Evolutionary conservation across 2,888 invertebrate species (phyloP), one percentile per base, ranked within the genome.

Genomic region (Gastrophysa polygoni): DNA sequence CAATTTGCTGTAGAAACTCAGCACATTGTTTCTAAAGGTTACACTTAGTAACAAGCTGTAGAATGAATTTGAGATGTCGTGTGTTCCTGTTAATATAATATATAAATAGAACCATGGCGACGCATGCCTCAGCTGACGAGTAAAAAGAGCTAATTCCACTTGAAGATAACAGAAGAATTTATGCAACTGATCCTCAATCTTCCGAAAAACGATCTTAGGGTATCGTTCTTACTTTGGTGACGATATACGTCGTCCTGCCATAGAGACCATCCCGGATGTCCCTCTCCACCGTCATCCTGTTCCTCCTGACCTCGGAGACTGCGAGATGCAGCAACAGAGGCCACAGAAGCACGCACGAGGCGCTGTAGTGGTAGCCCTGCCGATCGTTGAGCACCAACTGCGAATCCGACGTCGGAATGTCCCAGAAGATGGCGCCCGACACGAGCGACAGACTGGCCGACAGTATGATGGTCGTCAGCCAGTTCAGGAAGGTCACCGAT

Each of bases 371-470:
- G 78, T 91, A 94, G n/a, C 95, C 95, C 61, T 62, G 66, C 60
- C 96, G 85, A 78, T 92, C 92, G 78, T 91, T 90, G 72, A 91
- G 85, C 43, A 86, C 85, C 52, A 92, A 77, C 82, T 91, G 88
- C 1, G 89, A 84, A 79, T 93, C 93, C 2, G 90, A 88, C 34
- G 89, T 84, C 0, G 93, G 91, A 3, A 95, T 86, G 77, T 95
- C 93, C 94, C 95, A 95, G 81, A 93, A 96, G 71, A 95, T 89
- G 69, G 92, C 90, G 43, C 96, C 96, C 29, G 93, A 87, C 68
- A 92, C 84, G 56, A 96, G 85, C 2, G 96, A 95, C 76, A 96
- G 85, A 66, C 92, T 85, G 1, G 91, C 92, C 0, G 95, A 90
- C 14, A 93, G 85, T 17, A 95, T 85, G 10, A 95, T 86, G 67